Conservation (phyloP, 35 echinoderm and acorn worm species). For the Apostichopus japonicus region DNA sequence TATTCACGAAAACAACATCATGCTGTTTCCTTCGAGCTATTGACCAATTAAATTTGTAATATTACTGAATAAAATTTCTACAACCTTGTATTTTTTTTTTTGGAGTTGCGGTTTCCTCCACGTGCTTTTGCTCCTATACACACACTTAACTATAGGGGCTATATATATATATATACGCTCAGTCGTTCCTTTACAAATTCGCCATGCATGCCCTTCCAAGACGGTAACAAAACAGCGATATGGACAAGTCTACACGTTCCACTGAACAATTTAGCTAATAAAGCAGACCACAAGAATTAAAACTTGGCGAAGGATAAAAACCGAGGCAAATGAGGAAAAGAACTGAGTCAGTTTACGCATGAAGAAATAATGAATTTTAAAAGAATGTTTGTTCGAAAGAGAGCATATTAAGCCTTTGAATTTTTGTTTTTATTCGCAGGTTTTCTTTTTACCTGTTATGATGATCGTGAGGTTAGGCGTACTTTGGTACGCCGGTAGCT, state of each 20-base stretch:
- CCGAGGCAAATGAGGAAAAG: neutral
- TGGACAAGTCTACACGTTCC: slow-evolving; percentile 3
- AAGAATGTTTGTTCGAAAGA: neutral
- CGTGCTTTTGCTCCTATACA: too few species aligned
- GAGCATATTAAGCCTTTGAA: neutral
- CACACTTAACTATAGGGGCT: too few species aligned
- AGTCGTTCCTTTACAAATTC: too few species aligned
- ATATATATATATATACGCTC: too few species aligned
- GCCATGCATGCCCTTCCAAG: too few species aligned
- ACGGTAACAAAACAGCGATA: neutral
- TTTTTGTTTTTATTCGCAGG: neutral
- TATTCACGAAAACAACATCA: too few species aligned
- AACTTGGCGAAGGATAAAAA: neutral
- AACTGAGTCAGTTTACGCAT: slow-evolving; percentile 34
- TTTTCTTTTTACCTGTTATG: neutral
- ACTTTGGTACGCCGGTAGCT: neutral
- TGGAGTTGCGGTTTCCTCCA: too few species aligned
- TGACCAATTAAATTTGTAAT: too few species aligned
- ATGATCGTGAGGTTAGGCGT: neutral
- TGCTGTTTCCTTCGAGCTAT: too few species aligned
- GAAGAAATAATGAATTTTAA: neutral
- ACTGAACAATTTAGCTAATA: slow-evolving; percentile 13
- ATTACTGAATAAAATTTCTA: too few species aligned
- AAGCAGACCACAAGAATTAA: slow-evolving; percentile 10
- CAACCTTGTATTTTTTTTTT: too few species aligned